Conservation (phyloP, 1,140 invertebrate species). For the Euwallacea similis region DNA sequence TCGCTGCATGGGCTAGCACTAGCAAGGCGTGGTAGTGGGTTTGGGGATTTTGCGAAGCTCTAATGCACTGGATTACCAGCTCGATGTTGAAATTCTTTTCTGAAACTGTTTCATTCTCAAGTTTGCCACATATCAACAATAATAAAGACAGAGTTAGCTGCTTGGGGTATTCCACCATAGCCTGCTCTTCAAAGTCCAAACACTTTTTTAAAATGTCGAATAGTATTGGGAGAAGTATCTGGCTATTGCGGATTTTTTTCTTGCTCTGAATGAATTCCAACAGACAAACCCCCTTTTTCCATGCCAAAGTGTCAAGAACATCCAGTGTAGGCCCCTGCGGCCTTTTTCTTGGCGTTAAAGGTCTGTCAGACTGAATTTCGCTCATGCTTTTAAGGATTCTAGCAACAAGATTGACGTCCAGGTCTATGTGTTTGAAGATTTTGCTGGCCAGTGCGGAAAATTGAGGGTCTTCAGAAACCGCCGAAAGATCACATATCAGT, state of each 20-base stretch:
- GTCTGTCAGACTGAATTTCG: conserved; percentile 49
- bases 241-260: conserved; percentile 70
- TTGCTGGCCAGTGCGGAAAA: conserved; percentile 64
- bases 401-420: conserved; percentile 66
- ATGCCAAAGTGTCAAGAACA: conserved; percentile 64
- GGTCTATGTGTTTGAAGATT: conserved; percentile 68
- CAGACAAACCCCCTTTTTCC: conserved; percentile 77
- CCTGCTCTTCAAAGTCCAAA: conserved; percentile 78
- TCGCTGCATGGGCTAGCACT: conserved; percentile 75
- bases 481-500: conserved; percentile 51
- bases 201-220: conserved; percentile 82
- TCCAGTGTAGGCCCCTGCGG: conserved; percentile 58
- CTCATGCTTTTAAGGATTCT: conserved; percentile 64
- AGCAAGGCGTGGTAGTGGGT: conserved; percentile 90
- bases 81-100: conserved; percentile 76
- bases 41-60: conserved; percentile 87
- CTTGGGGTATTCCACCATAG: conserved; percentile 85
- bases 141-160: conserved; percentile 82
- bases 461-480: conserved; percentile 44
- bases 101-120: conserved; percentile 57
- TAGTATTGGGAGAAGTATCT: conserved; percentile 69
- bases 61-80: conserved; percentile 82
- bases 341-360: conserved; percentile 46
- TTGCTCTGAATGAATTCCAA: conserved; percentile 85
- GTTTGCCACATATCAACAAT: conserved; percentile 65